Base-by-base conservation (phyloP, 1,140 invertebrate species). In the Limonius californicus region DNA sequence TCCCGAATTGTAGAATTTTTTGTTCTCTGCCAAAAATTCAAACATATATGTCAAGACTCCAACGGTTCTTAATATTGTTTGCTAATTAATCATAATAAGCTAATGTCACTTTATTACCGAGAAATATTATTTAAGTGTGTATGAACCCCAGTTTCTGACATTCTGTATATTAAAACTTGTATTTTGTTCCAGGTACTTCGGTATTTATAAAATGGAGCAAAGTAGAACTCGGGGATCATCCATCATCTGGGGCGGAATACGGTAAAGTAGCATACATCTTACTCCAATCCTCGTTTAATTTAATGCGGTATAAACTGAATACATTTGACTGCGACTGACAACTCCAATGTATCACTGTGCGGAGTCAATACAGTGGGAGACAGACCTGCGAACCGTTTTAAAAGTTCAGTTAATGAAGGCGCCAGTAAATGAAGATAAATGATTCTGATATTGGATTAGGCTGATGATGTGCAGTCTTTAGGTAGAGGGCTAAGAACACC, bases 341-440 rank as follows among this genome's bases (percentile, higher is more conserved):
- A 67, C 63, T 57, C 63, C 69, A 62, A 72, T 72, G 70, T 69
- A 70, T 68, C 68, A 72, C 18, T 62, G 58, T 35, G 50, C 54
- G 27, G 53, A 59, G 61, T 66, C 57, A 69, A 62, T 61, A 61
- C 60, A 61, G 19, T 61, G 61, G 57, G 66, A 68, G 66, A 68
- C 66, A 68, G 67, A 70, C 67, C 65, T 69, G 66, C 58, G 64
- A 72, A 64, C 61, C 66, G 67, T 71, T 73, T 74, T 72, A 74
- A 76, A 76, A 75, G 68, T 74, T 70, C 39, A 73, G 67, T 74
- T 77, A 77, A 76, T 77, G 75, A 77, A 75, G 70, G 69, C 70
- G 72, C 61, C 70, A 60, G 65, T 70, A 77, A 77, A 77, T 76
- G 75, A 77, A 77, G 75, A 77, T 77, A 76, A 77, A 77, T 77